Conservation (phyloP, 2,888 invertebrate genomes). For the Drosophila koepferae region DNA sequence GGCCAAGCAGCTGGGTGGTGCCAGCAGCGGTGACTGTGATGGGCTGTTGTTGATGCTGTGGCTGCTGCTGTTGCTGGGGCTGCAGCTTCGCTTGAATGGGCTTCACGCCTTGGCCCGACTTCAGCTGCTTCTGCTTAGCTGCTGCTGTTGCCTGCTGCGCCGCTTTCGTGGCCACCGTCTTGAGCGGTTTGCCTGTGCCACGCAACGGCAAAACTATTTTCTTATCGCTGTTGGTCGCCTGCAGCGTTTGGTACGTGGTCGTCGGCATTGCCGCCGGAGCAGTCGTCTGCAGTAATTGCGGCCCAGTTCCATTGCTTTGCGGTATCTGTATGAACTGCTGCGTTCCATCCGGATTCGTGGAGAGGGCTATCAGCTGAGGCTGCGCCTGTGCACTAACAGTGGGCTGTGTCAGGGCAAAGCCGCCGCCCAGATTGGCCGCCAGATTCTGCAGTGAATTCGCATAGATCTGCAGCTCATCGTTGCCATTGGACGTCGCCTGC, state of each 20-base stretch:
- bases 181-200: conserved; percentile 71
- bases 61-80: conserved; percentile 53
- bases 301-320: conserved; percentile 31
- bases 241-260: conserved; percentile 75
- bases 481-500: conserved; percentile 30
- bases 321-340: conserved; percentile 82
- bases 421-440: conserved; percentile 80
- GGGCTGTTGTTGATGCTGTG: conserved; percentile 45
- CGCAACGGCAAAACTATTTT: conserved; percentile 77
- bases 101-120: conserved; percentile 68
- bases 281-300: conserved; percentile 52
- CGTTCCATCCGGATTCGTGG: conserved; percentile 78
- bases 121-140: conserved; percentile 76
- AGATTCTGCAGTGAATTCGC: conserved; percentile 80
- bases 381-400: conserved; percentile 54
- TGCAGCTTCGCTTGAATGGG: conserved; percentile 81
- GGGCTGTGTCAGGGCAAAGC: conserved; percentile 78
- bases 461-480: conserved; percentile 78
- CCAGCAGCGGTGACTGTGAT: conserved; percentile 65
- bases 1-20: conserved; percentile 62
- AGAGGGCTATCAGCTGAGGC: conserved; percentile 79
- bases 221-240: conserved; percentile 78
- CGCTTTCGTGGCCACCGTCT: conserved; percentile 78
- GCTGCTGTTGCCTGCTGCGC: conserved; percentile 76
- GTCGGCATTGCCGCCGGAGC: conserved; percentile 49